Percentiles rank a stretch among this genome's conserved stretches.
Conservation (phyloP, 2,113 vertebrate genomes). For the Cryptotis parvus region DNA sequence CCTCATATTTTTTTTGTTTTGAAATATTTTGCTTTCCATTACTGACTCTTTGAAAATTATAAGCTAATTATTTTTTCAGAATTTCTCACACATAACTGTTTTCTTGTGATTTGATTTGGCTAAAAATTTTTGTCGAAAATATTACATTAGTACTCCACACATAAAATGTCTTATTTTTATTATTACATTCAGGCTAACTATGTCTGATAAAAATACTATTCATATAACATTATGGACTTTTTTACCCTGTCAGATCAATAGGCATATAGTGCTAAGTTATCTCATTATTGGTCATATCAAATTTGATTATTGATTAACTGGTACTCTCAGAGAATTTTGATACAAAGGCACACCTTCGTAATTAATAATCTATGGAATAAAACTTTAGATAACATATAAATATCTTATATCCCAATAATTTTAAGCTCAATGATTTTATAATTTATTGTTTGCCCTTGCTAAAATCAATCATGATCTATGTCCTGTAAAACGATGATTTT, state of each 20-base stretch:
- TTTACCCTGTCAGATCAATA: constrained; percentile 40
- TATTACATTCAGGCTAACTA: constrained; percentile 29
- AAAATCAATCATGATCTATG: constrained; percentile 11
- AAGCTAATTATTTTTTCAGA: constrained; percentile 47
- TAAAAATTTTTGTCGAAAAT: constrained; percentile 32
- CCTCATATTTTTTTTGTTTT: constrained; percentile 23
- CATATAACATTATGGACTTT: constrained; percentile 12
- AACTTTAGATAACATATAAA: constrained; percentile 22
- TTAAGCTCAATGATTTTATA: constrained; percentile 27
- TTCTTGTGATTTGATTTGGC: constrained; percentile 12
- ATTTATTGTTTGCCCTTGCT: not conserved
- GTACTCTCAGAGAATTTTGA: constrained; percentile 16
- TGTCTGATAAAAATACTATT: not conserved
- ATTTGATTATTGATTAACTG: constrained; percentile 37
- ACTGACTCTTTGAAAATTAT: constrained; percentile 36
- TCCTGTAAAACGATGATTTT: not conserved
- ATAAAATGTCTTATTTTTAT: constrained; percentile 28
- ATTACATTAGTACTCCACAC: constrained; percentile 15
- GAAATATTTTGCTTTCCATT: constrained; percentile 24
- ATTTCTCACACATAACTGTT: constrained; percentile 22
- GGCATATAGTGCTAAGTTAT: not conserved
- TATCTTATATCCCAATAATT: constrained; percentile 5
- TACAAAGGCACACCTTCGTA: constrained; percentile 25
- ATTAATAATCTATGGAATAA: constrained; percentile 30
- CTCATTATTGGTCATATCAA: not conserved